A percentile compares a stretch with the other conserved stretches of the same genome.
Conservation (phyloP, 1,140 invertebrate species). For the Hyposmocoma kahamanoa region DNA sequence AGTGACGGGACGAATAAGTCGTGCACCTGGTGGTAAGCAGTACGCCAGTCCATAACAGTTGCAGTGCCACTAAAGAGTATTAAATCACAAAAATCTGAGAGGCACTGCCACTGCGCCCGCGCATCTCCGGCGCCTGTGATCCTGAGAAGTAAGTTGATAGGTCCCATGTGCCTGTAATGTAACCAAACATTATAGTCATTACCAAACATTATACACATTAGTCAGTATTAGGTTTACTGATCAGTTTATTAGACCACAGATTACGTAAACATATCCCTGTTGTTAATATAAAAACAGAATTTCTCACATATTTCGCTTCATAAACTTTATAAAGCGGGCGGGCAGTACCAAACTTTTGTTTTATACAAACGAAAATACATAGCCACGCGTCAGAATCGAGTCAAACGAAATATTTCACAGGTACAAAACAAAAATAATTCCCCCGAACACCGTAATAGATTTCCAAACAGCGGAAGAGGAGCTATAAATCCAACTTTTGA, state of each 20-base stretch:
- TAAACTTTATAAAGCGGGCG: neutral
- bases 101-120: too few species aligned
- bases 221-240: neutral
- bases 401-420: conserved; percentile 23
- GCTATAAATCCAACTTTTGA: conserved; percentile 27
- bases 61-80: too few species aligned
- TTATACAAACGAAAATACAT: conserved; percentile 17
- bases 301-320: too few species aligned
- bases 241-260: neutral
- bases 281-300: neutral
- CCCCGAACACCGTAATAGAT: conserved; percentile 32
- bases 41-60: too few species aligned
- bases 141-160: too few species aligned
- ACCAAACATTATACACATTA: neutral
- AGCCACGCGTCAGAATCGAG: conserved; percentile 3
- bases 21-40: too few species aligned
- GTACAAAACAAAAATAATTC: conserved; percentile 32
- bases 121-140: too few species aligned
- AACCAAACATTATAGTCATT: neutral
- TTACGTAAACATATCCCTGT: neutral
- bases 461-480: conserved; percentile 33
- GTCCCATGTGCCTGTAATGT: neutral
- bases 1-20: too few species aligned
- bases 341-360: conserved; percentile 12
- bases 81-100: too few species aligned